A percentile compares a stretch with the other conserved stretches of the same genome.
Conservation (phyloP, 2,113 vertebrate species). For the Falco punctatus region DNA sequence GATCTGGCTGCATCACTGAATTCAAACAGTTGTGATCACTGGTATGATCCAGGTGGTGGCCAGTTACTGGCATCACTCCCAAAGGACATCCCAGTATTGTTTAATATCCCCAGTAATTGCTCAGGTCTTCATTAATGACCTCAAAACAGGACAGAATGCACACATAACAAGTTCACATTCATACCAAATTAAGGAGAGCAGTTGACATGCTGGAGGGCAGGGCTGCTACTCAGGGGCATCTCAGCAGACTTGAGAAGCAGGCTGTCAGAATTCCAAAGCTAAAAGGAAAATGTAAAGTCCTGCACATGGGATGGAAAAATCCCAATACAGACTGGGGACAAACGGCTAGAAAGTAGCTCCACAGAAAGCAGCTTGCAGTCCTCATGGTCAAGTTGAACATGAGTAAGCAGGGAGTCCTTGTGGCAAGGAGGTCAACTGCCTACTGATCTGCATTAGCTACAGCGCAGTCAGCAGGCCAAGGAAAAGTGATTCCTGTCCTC, state of each 20-base stretch:
- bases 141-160: background rate
- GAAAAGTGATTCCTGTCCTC: background rate
- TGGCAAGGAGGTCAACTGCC: background rate
- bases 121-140: background rate
- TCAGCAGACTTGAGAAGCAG: background rate
- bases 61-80: background rate
- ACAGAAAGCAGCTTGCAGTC: background rate
- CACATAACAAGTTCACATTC: background rate
- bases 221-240: background rate
- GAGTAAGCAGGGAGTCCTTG: background rate
- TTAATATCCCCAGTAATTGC: background rate
- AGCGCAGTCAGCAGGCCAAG: background rate
- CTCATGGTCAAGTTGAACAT: background rate
- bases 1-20: background rate
- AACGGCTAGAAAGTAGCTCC: background rate
- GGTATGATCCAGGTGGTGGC: background rate
- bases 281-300: background rate
- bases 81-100: background rate
- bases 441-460: background rate
- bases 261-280: background rate
- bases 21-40: background rate
- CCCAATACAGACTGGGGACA: background rate
- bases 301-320: background rate
- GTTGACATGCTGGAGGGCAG: accelerated
- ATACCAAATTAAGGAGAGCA: background rate